Percentiles rank a stretch among this genome's conserved stretches.
Conservation (phyloP, 2,888 invertebrate genomes). For the Odontocerum albicorne region DNA sequence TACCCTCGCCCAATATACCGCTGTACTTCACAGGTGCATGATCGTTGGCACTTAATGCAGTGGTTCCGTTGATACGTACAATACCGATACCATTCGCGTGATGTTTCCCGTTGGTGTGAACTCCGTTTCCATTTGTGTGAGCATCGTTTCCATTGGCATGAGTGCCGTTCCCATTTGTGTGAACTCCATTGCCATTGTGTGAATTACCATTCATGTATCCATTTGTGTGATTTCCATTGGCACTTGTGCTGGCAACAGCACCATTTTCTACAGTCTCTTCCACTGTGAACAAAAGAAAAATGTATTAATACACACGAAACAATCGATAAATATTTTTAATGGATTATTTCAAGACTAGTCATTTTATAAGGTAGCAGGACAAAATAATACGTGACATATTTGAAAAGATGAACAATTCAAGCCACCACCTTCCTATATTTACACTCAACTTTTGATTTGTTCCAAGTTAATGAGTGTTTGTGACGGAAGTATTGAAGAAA, state of each 20-base stretch:
- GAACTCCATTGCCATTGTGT: slow-evolving; percentile 9
- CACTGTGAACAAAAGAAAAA: slow-evolving; percentile 10
- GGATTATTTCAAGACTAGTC: too few species aligned
- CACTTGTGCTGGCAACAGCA: slow-evolving; percentile 13
- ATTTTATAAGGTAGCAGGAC: too few species aligned
- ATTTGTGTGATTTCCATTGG: slow-evolving; percentile 10
- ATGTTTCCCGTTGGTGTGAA: slow-evolving; percentile 11
- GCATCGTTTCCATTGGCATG: slow-evolving; percentile 13
- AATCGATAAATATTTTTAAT: too few species aligned
- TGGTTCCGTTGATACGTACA: not conserved
- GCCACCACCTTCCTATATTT: too few species aligned
- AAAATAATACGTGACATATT: too few species aligned
- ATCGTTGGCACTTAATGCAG: slow-evolving; percentile 1
- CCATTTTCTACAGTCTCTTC: slow-evolving; percentile 21
- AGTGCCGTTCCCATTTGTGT: slow-evolving; percentile 15
- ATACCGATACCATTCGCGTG: slow-evolving; percentile 4
- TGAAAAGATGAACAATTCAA: too few species aligned
- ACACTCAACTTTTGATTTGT: too few species aligned
- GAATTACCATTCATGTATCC: slow-evolving; percentile 4
- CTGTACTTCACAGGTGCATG: slow-evolving; percentile 2
- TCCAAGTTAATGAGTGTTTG: too few species aligned
- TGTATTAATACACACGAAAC: too few species aligned
- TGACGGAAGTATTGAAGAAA: too few species aligned
- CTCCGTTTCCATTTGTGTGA: slow-evolving; percentile 13
- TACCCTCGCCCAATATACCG: slow-evolving; percentile 17